Percentiles rank a stretch among this genome's conserved stretches.
phyloP scores from a whole-genome alignment of 2,888 invertebrate species.

The Hydroisotoma schaefferi region DNA sequence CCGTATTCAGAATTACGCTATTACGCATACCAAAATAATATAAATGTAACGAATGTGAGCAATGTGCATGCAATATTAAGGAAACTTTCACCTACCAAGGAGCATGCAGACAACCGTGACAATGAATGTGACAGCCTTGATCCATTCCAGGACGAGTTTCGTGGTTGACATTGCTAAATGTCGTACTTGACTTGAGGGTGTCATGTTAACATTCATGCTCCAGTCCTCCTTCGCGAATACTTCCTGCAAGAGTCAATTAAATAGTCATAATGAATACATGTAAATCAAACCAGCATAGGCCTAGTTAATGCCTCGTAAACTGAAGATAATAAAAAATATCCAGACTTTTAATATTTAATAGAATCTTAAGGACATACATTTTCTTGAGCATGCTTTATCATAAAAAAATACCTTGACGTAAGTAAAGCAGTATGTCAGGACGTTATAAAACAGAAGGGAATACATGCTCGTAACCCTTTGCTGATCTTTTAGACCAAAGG shows the following conservation, averaged over 20 bases:
- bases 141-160: slow-evolving; percentile 75
- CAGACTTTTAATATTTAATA: background rate
- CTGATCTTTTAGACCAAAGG: slow-evolving; percentile 61
- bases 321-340: background rate
- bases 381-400: background rate
- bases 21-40: too few species aligned
- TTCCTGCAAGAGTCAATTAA: slow-evolving; percentile 24
- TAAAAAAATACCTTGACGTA: slow-evolving; percentile 62
- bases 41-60: too few species aligned
- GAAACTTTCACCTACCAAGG: slow-evolving; percentile 53
- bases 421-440: slow-evolving; percentile 70
- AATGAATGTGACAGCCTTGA: slow-evolving; percentile 73
- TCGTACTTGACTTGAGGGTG: slow-evolving; percentile 67
- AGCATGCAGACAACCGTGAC: slow-evolving; percentile 73
- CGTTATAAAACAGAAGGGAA: slow-evolving; percentile 77
- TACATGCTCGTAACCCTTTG: slow-evolving; percentile 66
- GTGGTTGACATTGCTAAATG: slow-evolving; percentile 78
- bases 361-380: background rate
- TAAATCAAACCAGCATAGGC: too few species aligned
- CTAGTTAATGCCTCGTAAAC: background rate
- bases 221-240: slow-evolving; percentile 69
- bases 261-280: background rate
- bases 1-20: too few species aligned
- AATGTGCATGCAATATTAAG: background rate
- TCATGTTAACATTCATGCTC: slow-evolving; percentile 71